Base-by-base conservation (phyloP, 2,113 vertebrate species). In the Talpa occidentalis region DNA sequence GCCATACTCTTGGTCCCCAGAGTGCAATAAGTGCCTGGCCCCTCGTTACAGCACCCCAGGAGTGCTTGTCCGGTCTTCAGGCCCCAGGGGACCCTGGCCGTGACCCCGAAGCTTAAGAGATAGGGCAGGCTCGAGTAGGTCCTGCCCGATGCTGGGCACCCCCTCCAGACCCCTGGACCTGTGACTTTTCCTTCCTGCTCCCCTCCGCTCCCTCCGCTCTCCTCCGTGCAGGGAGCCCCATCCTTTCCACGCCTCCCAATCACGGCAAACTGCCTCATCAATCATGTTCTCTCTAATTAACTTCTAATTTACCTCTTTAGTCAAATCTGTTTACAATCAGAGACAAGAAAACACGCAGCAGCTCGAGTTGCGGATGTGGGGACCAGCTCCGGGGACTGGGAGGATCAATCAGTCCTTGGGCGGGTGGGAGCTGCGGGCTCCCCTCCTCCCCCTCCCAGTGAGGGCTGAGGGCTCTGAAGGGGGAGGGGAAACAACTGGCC, bases 281-380 rank as follows among this genome's bases (percentile, higher is more conserved):
- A 98, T 98, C 98, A 98, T 86, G 97, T 96, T 98, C 96, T 94
- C 94, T 97, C 97, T 97, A 98, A 98, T 98, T 98, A 98, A 98
- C 97, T 98, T 97, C 98, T 97, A 97, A 98, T 98, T 98, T 98
- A 97, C 97, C 98, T 98, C 98, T 98, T 98, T 95, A 98, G 98
- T 98, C 98, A 98, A 98, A 98, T 96, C 96, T 98, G 97, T 98
- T 98, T 98, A 98, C 97, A 96, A 91, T 97, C 97, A 94, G 96
- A 98, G 97, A 97, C 97, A 96, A 96, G 96, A 97, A 97, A 98
- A 97, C 94, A 73, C 0, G 1, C 84, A 95, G 94, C 97, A 67
- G 67, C 0, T 28, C 64, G 24, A 94, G 95, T 83, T 44, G 32
- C 0, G 3, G 93, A 84, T 0, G 17, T 64, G 42, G 90, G 72